Evolutionary conservation across 1,140 invertebrate genomes (phyloP).

Genomic region (Panulirus ornatus): DNA sequence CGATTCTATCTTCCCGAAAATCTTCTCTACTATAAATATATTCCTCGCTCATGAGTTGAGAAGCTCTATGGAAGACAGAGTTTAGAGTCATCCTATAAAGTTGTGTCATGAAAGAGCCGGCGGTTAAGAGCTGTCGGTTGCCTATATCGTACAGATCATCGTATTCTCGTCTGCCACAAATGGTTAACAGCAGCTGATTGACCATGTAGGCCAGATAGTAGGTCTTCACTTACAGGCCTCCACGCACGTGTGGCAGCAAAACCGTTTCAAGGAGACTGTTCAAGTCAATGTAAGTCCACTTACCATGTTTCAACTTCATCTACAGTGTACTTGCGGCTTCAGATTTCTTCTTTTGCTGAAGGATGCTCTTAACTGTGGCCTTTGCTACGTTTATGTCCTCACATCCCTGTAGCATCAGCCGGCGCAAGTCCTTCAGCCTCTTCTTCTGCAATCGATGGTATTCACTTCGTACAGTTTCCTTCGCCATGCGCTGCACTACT

Average conservation of each 20-base stretch:
- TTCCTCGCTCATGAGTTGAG: too few relatives aligned
- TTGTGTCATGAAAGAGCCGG: background rate
- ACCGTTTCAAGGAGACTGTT: background rate
- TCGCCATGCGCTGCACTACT: too few relatives aligned
- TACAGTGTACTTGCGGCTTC: too few relatives aligned
- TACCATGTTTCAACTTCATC: too few relatives aligned
- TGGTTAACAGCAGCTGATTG: background rate
- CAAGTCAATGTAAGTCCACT: background rate
- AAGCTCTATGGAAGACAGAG: background rate
- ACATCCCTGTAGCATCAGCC: conserved; percentile 27
- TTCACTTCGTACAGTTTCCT: too few relatives aligned
- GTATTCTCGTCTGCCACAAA: background rate
- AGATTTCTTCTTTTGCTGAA: too few relatives aligned
- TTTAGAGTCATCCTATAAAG: background rate
- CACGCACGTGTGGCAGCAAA: conserved; percentile 14
- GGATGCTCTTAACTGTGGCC: too few relatives aligned
- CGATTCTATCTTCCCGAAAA: background rate
- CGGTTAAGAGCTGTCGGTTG: background rate
- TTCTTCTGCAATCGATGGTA: too few relatives aligned
- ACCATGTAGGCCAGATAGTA: conserved; percentile 2
- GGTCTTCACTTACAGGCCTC: background rate
- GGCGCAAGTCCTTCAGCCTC: background rate
- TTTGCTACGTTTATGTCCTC: background rate
- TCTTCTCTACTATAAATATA: too few relatives aligned
- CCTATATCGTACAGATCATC: conserved; percentile 6